Evolutionary conservation across 2,113 vertebrate genomes (phyloP).

Genomic region (Percopsis transmontana): DNA sequence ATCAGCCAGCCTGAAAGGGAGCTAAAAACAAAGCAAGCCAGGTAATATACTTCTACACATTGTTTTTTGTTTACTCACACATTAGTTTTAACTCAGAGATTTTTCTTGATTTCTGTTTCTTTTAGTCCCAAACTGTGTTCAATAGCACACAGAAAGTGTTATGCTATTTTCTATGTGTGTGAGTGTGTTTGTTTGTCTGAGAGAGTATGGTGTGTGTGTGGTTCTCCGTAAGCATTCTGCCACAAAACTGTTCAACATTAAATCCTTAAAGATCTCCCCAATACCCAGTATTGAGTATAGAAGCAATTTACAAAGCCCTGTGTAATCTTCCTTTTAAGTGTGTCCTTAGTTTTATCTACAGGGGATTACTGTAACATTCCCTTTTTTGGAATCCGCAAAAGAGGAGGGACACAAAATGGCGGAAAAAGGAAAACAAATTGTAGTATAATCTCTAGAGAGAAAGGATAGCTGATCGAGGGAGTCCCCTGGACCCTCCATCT

Average conservation of each 20-base stretch:
- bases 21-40: too few species aligned
- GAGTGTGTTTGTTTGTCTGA: slow-evolving; percentile 31
- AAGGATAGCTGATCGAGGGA: slow-evolving; percentile 58
- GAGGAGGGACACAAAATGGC: slow-evolving; percentile 68
- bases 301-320: slow-evolving; percentile 70
- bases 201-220: slow-evolving; percentile 24
- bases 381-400: slow-evolving; percentile 35
- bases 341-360: slow-evolving; percentile 56
- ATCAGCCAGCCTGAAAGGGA: too few species aligned
- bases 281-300: slow-evolving; percentile 62
- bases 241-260: slow-evolving; percentile 50
- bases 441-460: slow-evolving; percentile 73
- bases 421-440: slow-evolving; percentile 78
- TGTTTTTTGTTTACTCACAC: not conserved
- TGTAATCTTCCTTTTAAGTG: slow-evolving; percentile 72
- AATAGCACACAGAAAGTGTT: slow-evolving; percentile 17
- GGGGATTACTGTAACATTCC: slow-evolving; percentile 73
- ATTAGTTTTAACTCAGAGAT: not conserved
- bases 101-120: slow-evolving; percentile 25
- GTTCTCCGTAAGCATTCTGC: slow-evolving; percentile 1
- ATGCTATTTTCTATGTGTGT: not conserved
- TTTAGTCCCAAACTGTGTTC: not conserved
- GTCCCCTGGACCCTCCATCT: slow-evolving; percentile 67
- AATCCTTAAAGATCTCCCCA: slow-evolving; percentile 64
- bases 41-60: not conserved